Conservation (phyloP, 2,888 invertebrate species). For the Uloborus plumipes region DNA sequence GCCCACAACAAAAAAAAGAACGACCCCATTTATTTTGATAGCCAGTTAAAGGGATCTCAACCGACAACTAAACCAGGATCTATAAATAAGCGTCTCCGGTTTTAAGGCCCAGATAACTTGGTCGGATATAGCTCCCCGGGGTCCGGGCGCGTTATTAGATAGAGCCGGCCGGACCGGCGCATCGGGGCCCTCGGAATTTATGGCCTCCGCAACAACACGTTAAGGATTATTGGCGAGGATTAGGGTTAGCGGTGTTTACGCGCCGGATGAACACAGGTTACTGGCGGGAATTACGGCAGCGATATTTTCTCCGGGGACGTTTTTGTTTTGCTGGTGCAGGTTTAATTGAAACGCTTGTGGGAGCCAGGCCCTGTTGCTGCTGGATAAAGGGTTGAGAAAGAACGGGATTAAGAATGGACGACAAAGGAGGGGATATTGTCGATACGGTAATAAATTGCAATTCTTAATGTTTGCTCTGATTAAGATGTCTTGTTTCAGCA, state of each 20-base stretch:
- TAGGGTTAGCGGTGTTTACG: slow-evolving; percentile 50
- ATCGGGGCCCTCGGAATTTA: slow-evolving; percentile 31
- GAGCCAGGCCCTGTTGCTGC: no score
- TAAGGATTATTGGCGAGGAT: slow-evolving; percentile 33
- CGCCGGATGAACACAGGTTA: slow-evolving; percentile 37
- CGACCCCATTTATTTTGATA: slow-evolving; percentile 54
- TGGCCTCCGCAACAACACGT: background rate
- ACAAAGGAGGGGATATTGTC: no score
- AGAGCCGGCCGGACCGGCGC: background rate
- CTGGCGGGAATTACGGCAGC: slow-evolving; percentile 19
- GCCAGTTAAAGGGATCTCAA: slow-evolving; percentile 52
- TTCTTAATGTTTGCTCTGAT: no score
- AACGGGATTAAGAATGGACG: no score
- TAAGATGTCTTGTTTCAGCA: no score
- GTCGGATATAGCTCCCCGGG: slow-evolving; percentile 39
- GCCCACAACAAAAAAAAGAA: no score
- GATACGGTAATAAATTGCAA: no score
- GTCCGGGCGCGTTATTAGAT: slow-evolving; percentile 40
- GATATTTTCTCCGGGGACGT: background rate
- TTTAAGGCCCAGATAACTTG: slow-evolving; percentile 8
- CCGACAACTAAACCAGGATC: slow-evolving; percentile 14
- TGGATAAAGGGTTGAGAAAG: no score
- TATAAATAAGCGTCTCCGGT: no score
- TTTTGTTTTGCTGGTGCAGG: slow-evolving; percentile 12
- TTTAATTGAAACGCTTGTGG: no score